phyloP scores from a whole-genome alignment of 2,797 vertebrate genomes.

The Ibycter americanus region DNA sequence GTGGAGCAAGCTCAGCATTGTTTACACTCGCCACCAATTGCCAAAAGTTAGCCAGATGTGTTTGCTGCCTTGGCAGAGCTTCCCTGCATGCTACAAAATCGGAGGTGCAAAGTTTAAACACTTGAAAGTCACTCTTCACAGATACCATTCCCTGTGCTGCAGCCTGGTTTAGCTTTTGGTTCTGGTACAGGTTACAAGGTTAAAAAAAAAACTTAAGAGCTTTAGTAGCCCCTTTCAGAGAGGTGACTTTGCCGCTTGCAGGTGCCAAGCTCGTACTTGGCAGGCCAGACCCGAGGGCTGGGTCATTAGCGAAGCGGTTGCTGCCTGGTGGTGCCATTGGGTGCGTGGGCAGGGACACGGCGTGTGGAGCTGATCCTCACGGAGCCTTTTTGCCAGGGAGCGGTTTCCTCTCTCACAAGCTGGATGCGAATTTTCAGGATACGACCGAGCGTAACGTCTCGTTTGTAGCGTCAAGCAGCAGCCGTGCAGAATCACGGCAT shows the following conservation, averaged over 20 bases:
- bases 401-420: background rate
- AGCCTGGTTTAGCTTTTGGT: background rate
- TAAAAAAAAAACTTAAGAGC: background rate
- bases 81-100: fast-evolving
- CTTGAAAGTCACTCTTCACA: background rate
- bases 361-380: fast-evolving
- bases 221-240: background rate
- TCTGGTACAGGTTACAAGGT: fast-evolving
- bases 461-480: background rate
- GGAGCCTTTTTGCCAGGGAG: background rate
- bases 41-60: background rate
- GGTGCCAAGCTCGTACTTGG: background rate
- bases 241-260: background rate
- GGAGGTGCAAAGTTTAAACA: background rate
- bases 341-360: background rate
- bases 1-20: background rate
- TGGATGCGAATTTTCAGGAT: background rate
- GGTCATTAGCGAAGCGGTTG: background rate
- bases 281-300: background rate
- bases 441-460: background rate
- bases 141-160: background rate
- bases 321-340: background rate
- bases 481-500: background rate
- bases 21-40: background rate
- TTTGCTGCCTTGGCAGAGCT: background rate